phyloP scores from a whole-genome alignment of 2,797 vertebrate species.

The Coregonus sp. region DNA sequence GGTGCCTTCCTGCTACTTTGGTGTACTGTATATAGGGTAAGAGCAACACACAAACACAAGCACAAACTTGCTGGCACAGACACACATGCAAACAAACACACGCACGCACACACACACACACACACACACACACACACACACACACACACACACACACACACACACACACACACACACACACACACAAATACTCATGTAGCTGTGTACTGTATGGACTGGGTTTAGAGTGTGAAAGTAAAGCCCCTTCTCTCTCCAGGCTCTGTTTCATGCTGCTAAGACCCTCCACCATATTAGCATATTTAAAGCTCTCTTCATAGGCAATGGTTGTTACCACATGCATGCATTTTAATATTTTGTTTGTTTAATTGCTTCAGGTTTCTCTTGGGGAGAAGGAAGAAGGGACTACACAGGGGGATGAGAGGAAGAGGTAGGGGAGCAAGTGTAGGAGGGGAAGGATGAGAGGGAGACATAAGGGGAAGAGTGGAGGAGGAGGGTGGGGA shows the following conservation, averaged over 20 bases:
- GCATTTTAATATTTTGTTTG: constrained; percentile 34
- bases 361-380: constrained; percentile 46
- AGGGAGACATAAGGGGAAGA: not conserved
- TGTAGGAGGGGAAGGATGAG: constrained; percentile 14
- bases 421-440: constrained; percentile 8
- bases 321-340: constrained; percentile 8
- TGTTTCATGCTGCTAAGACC: constrained; percentile 3
- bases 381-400: constrained; percentile 8
- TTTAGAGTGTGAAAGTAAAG: not conserved
- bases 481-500: too few species aligned
- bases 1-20: not conserved
- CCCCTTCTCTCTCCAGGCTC: not conserved
- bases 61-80: not conserved
- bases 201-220: not conserved
- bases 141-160: too few species aligned
- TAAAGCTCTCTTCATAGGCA: constrained; percentile 41
- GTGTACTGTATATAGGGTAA: not conserved
- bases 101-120: too few species aligned
- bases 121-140: too few species aligned
- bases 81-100: too few species aligned
- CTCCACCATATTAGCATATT: constrained; percentile 45
- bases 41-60: not conserved
- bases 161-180: too few species aligned
- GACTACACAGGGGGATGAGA: not conserved
- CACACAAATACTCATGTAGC: too few species aligned